Evolutionary conservation across 2,888 invertebrate species (phyloP), one percentile per base, ranked within the genome.

Genomic region (Operophtera brumata): DNA sequence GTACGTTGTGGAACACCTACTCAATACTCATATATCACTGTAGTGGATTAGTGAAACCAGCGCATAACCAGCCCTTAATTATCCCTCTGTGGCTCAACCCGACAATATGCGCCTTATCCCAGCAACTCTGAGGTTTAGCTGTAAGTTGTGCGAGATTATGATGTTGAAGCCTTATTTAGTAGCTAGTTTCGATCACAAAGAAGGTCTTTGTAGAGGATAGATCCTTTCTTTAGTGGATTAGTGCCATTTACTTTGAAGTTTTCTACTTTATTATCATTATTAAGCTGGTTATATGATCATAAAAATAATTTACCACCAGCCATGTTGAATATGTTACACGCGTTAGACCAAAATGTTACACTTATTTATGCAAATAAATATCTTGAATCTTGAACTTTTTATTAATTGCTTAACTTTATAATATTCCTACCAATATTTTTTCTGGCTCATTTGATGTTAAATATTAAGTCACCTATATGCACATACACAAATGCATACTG

Each of bases 21-120:
- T 4, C 20, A 4, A 20, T 20, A 4, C 2, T 4, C 20, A 20
- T 20, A 20, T 20, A 20, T 20, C 26, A 45, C 14, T 13, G 13
- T 35, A 14, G 35, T 25, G 43, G 48, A 50, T 57, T 57, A 53
- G 47, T 35, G 46, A 57, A 58, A 51, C 49, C 34, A 48, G n/a
- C 32, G 32, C 25, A 20, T 40, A 43, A 44, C 34, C 43, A 50
- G n/a, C 28, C 47, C 37, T 40, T 57, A 36, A 30, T 50, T 54
- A 54, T 50, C 35, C 49, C 44, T 49, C 46, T 40, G 36, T 49
- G 49, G 6, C 37, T 11, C 42, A 25, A 49, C 30, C 32, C 52
- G 14, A 43, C 50, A 39, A 49, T 40, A 35, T 32, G 40, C 40
- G 47, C 30, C 47, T 50, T 40, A 47, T 40, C 39, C 55, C 14